These are phyloP conservation scores for Sipha flava DNA, from an alignment of 1,140 invertebrate genomes.

Conservation along the genomic window DNA sequence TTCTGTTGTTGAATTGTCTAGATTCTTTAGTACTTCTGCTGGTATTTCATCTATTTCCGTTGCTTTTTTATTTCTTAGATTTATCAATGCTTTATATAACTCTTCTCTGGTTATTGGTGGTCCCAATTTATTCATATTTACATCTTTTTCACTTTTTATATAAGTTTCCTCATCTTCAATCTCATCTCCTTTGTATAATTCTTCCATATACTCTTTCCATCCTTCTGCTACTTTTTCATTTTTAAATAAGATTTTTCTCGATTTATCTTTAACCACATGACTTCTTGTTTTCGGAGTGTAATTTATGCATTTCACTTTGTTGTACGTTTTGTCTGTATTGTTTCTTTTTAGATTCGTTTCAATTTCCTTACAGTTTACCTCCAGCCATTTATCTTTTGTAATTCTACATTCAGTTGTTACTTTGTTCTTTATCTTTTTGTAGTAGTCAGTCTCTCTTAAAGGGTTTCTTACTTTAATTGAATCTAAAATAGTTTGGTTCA, in stretches of 20 bases:
- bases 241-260: conserved; percentile 21
- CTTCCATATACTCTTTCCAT: conserved; percentile 22
- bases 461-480: too few species aligned
- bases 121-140: not conserved
- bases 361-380: too few species aligned
- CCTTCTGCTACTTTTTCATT: conserved; percentile 28
- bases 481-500: too few species aligned
- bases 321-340: too few species aligned
- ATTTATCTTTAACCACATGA: conserved; percentile 16
- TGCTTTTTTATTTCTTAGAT: conserved; percentile 9
- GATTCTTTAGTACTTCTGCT: conserved; percentile 14
- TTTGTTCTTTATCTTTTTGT: too few species aligned
- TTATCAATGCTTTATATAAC: not conserved
- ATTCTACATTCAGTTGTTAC: too few species aligned
- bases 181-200: not conserved
- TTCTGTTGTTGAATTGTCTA: not conserved
- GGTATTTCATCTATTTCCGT: not conserved
- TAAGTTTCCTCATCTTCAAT: conserved; percentile 15
- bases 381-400: too few species aligned
- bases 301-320: too few species aligned
- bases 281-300: too few species aligned
- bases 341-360: too few species aligned
- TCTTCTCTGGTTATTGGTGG: conserved; percentile 13
- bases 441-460: too few species aligned
- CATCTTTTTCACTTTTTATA: conserved; percentile 19